These are phyloP conservation scores for Zaprionus camerounensis DNA, from an alignment of 1,140 invertebrate species.

Conservation along the genomic window DNA sequence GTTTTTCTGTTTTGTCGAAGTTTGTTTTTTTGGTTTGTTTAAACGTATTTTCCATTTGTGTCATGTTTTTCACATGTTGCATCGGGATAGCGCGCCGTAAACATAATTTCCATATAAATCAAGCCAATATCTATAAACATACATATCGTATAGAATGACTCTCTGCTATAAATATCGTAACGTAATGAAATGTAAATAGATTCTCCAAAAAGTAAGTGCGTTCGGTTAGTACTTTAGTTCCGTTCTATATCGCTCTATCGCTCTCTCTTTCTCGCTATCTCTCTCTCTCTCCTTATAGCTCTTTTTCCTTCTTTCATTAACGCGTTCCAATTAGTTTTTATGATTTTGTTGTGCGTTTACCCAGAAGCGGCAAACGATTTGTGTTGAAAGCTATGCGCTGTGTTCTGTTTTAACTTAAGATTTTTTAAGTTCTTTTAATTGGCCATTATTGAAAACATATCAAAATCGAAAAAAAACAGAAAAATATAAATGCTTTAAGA, in stretches of 20 bases:
- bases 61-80: conserved; percentile 62
- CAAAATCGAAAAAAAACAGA: conserved; percentile 13
- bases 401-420: conserved; percentile 55
- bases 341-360: conserved; percentile 42
- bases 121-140: conserved; percentile 40
- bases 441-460: conserved; percentile 58
- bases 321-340: conserved; percentile 65
- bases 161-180: conserved; percentile 45
- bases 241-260: conserved; percentile 47
- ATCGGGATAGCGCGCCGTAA: conserved; percentile 38
- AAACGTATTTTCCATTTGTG: conserved; percentile 56
- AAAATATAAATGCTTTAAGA: conserved; percentile 45
- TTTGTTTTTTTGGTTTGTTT: conserved; percentile 34
- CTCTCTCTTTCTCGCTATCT: conserved; percentile 33
- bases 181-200: conserved; percentile 58
- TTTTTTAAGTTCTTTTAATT: conserved; percentile 68
- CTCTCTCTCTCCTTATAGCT: conserved; percentile 1
- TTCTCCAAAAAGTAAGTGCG: conserved; percentile 66
- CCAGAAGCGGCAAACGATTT: conserved; percentile 51
- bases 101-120: conserved; percentile 50
- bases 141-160: conserved; percentile 52
- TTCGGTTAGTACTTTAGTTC: conserved; percentile 73
- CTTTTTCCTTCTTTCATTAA: conserved; percentile 43
- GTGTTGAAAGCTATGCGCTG: conserved; percentile 68
- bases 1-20: conserved; percentile 43